Conservation (phyloP, 2,888 invertebrate genomes). For the Griposia aprilina region DNA sequence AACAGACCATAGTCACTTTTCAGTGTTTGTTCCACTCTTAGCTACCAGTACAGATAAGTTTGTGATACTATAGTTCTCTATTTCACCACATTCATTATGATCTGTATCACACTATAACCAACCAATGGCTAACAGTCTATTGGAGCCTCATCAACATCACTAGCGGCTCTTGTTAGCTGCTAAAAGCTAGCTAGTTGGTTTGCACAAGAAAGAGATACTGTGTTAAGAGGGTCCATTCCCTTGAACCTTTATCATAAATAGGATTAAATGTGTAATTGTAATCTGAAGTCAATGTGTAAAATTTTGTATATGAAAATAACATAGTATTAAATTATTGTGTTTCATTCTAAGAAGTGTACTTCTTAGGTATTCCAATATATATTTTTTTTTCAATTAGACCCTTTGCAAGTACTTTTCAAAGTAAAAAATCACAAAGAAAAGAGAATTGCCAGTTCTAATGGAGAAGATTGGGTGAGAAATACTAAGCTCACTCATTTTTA, state of each 20-base stretch:
- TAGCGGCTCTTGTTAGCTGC: neutral
- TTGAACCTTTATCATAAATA: neutral
- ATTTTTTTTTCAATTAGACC: neutral
- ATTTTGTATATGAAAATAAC: neutral
- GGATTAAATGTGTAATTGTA: neutral
- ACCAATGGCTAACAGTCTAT: neutral
- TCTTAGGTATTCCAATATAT: neutral
- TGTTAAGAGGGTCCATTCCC: neutral
- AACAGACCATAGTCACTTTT: neutral
- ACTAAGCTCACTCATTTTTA: no score
- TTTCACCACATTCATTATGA: neutral
- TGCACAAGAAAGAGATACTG: neutral
- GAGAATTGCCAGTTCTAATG: neutral
- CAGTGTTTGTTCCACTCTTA: neutral
- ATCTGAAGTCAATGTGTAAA: neutral
- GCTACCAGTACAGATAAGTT: neutral
- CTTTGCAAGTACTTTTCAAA: neutral
- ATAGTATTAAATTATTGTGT: neutral
- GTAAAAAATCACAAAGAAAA: neutral
- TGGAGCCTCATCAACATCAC: neutral
- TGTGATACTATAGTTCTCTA: neutral
- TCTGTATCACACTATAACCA: neutral
- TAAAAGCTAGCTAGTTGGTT: neutral
- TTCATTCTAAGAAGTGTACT: neutral
- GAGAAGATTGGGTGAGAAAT: neutral